Conservation (phyloP, 2,113 vertebrate genomes). For the Poecile atricapillus region DNA sequence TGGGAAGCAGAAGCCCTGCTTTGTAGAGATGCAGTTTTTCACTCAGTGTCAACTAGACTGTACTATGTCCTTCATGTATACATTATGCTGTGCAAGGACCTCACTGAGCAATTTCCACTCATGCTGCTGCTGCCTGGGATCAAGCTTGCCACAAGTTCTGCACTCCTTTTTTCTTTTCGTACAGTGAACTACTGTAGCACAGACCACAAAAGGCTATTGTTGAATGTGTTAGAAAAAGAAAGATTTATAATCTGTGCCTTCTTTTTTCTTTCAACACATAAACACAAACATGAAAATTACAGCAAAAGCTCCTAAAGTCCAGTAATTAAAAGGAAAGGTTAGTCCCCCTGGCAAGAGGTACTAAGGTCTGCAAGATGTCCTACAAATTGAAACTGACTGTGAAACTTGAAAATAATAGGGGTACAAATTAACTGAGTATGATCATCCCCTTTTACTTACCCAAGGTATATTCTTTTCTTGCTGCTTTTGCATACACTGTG, state of each 20-base stretch:
- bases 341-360: background rate
- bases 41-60: background rate
- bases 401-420: constrained; percentile 44
- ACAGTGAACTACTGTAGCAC: background rate
- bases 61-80: background rate
- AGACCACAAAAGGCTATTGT: constrained; percentile 50
- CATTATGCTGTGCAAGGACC: background rate
- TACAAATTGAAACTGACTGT: constrained; percentile 57
- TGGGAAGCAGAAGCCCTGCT: background rate
- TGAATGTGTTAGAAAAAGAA: constrained; percentile 43
- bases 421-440: constrained; percentile 60
- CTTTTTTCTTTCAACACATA: constrained; percentile 28
- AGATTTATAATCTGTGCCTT: constrained; percentile 44
- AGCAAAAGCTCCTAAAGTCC: constrained; percentile 18
- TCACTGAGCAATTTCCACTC: background rate
- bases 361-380: constrained; percentile 52
- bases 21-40: background rate
- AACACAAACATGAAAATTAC: constrained; percentile 41
- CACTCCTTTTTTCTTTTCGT: background rate
- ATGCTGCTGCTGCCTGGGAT: background rate
- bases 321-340: constrained; percentile 62
- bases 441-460: constrained; percentile 48
- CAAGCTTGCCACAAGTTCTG: background rate
- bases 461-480: constrained; percentile 31
- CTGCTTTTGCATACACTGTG: background rate